Conservation (phyloP, 2,113 vertebrate genomes). For the Lethenteron reissneri region DNA sequence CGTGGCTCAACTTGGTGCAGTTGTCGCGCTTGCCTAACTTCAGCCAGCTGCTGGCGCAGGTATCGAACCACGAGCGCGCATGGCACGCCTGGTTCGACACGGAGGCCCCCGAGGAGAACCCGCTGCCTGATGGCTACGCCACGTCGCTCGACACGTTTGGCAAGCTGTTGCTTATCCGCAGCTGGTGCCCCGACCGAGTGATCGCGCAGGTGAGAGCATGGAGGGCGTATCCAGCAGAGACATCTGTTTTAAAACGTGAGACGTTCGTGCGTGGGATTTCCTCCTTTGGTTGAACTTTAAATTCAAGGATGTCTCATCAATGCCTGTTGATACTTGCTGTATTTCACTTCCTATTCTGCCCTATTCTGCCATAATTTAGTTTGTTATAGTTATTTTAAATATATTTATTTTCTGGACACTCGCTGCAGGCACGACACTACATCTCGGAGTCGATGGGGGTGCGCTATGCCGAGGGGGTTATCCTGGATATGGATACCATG, state of each 20-base stretch:
- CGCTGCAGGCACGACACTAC: constrained; percentile 32
- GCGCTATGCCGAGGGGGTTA: constrained; percentile 33
- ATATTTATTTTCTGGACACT: not conserved
- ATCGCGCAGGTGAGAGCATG: constrained; percentile 30
- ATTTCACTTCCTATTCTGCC: too few relatives aligned
- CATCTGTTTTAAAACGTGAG: too few relatives aligned
- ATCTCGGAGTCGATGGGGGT: constrained; percentile 35
- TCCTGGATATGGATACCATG: constrained; percentile 41
- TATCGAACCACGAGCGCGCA: constrained; percentile 30
- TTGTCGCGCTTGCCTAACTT: constrained; percentile 32
- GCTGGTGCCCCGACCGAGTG: constrained; percentile 44
- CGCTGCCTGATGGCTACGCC: constrained; percentile 36
- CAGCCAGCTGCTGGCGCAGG: constrained; percentile 27
- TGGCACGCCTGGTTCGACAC: constrained; percentile 47
- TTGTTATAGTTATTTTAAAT: not conserved
- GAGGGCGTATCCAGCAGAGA: not conserved
- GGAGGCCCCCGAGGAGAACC: constrained; percentile 28
- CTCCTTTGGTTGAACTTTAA: too few relatives aligned
- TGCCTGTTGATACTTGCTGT: too few relatives aligned
- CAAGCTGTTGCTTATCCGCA: constrained; percentile 41
- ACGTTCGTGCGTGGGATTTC: too few relatives aligned
- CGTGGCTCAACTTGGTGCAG: constrained; percentile 50
- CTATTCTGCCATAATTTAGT: too few relatives aligned
- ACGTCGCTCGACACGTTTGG: constrained; percentile 29
- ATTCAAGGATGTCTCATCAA: too few relatives aligned